Evolutionary conservation across 2,888 invertebrate species (phyloP), one percentile per base, ranked within the genome.

Genomic region (Euclidia mi): DNA sequence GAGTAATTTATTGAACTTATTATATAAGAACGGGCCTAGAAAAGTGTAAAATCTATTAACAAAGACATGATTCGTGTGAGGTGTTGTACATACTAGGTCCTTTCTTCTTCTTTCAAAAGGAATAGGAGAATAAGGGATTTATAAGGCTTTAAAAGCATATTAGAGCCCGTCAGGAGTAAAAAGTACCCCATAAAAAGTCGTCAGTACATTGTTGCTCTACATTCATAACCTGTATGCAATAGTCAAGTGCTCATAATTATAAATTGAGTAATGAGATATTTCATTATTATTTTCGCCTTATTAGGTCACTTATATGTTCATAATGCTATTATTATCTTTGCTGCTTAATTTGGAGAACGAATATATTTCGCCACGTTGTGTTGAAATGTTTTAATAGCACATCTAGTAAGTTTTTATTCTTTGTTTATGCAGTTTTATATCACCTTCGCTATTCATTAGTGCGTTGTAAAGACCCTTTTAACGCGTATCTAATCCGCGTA

Each of bases 281-380:
- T 6, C 35, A 35, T 32, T 32, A 32, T 38, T 18, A 38, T 38
- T 17, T 38, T 18, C 1, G 18, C 18, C 25, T 37, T 40, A 40
- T 48, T 32, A 48, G 18, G 20, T 32, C 29, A 17, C 38, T 15
- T 9, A 14, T 29, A 18, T 14, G 15, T 38, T 25, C 11, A 11
- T 48, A 28, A 11, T 41, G 17, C 25, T 20, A 25, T 35, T 28
- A 43, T 43, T 42, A 34, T 2, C 11, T 48, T n/a, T 15, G 14
- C 18, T 40, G n/a, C 47, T 32, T 25, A 18, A 20, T 47, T 7
- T 25, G 1, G 15, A 18, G 15, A 25, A 14, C 14, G 3, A 32
- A 43, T 52, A 56, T 2, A 45, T 71, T 71, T 52, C 67, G 31
- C 40, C 15, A 52, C 11, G 18, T 56, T 9, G 14, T 29, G 9